Evolutionary conservation across 2,113 vertebrate genomes (phyloP), one percentile per base, ranked within the genome.

Genomic region (Callithrix jacchus): DNA sequence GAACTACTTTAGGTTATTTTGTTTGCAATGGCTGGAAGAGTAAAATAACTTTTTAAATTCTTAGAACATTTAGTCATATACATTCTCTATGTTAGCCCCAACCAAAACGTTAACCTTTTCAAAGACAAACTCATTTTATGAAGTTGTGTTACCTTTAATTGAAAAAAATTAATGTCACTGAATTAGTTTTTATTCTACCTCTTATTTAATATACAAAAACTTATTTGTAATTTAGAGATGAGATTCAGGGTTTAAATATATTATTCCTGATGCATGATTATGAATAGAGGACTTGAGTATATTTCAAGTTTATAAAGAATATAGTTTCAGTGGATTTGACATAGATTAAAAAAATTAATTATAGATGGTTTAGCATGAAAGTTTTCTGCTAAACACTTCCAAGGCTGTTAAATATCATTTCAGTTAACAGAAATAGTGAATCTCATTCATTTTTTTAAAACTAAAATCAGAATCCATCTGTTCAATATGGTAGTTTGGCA

Each of bases 401-500:
- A 86, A 82, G 13, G 40, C 2, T 64, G 17, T 73, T 61, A 96
- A 93, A 64, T 25, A 85, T 2, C 3, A 35, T 84, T 74, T 61
- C 71, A 32, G 40, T 95, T 92, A 70, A 68, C 1, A 58, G 71
- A 91, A 82, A 27, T 52, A 25, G 14, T 2, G 87, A 73, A 91
- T 83, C 52, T 89, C 25, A 20, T 73, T 92, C 54, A 37, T 54
- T n/a, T 54, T 35, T 71, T 54, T 20, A 23, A 93, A 82, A 89
- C 21, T 73, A 92, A 27, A 96, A 89, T 87, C 68, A 89, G 80
- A 93, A 35, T 74, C 37, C 52, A 81, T 91, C 71, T 95, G 52
- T 81, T 93, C 71, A 92, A 93, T 93, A 93, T 91, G 83, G 52
- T 32, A 87, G 88, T 90, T 95, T 93, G 47, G 16, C 27, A 93